Evolutionary conservation across 2,797 vertebrate species (phyloP).

Genomic region (Heliangelus exortis): DNA sequence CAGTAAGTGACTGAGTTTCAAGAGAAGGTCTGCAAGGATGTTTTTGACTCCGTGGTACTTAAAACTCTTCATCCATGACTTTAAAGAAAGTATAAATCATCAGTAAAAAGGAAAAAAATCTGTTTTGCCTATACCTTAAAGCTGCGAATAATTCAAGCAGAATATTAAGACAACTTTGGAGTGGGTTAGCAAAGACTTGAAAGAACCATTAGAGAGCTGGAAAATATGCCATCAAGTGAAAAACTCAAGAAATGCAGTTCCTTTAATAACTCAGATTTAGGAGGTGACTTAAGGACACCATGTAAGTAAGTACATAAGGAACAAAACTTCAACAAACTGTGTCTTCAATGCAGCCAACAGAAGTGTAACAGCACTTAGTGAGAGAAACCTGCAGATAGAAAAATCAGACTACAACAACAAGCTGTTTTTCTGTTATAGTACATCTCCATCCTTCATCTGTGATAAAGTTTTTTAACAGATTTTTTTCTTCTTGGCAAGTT

Average conservation of each 20-base stretch:
- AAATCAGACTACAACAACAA: not conserved
- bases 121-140: not conserved
- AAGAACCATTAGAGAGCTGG: conserved; percentile 4
- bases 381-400: not conserved
- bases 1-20: not conserved
- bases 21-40: not conserved
- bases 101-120: not conserved
- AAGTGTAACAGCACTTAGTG: not conserved
- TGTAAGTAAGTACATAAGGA: not conserved
- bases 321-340: not conserved
- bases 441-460: not conserved
- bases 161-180: not conserved
- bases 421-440: not conserved
- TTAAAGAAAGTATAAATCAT: not conserved
- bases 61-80: not conserved
- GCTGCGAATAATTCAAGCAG: not conserved
- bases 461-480: not conserved
- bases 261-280: conserved; percentile 20
- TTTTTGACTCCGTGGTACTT: not conserved
- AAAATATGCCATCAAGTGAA: conserved; percentile 9
- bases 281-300: conserved; percentile 15
- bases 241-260: conserved; percentile 15
- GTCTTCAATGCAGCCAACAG: not conserved
- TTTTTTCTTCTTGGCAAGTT: not conserved
- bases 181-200: not conserved